Base-by-base conservation (phyloP, 1,140 invertebrate species). In the Neodiprion lecontei region DNA sequence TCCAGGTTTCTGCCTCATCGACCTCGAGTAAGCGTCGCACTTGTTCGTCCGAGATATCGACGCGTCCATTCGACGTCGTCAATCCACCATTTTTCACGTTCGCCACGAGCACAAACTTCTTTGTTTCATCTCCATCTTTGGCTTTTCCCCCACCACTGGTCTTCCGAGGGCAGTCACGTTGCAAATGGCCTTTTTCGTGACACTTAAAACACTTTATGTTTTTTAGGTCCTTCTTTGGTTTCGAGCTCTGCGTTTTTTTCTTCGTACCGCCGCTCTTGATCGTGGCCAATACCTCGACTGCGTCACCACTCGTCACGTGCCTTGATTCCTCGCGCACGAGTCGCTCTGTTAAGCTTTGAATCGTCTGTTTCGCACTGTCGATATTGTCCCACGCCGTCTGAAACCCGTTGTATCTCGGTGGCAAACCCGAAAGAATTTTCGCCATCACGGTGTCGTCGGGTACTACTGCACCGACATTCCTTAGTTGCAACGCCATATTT, bases 361-460 rank as follows among this genome's bases (percentile, higher is more conserved):
- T 50, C 40, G 74, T 75, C 17, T 75, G 74, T 28, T 23, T 40
- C 12, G 9, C 7, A 1, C 12, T 7, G 14, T 75, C 74, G 8
- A 75, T 9, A 49, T 67, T 75, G 47, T 75, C 72, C 76, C 74
- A 77, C 23, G 72, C 72, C 49, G 72, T 73, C 2, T 9, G 48
- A 40, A 77, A 72, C 0, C 10, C 50, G 2, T 49, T 47, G 48
- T 73, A 77, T 0, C 72, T 75, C 21, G 61, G 7, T 9, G 74
- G 68, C 69, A 77, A 69, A n/a, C 77, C 48, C 7, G 74, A 65
- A 23, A 78, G 74, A 69, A 75, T 72, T 70, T 75, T 75, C 70
- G 74, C 74, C 48, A 78, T 75, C 17, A 75, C 70, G 1, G 69
- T 68, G n/a, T 28, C 47, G 49, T 75, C 76, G 7, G 70, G 23